Conservation (phyloP, 2,888 invertebrate genomes). For the Cephus spinipes region DNA sequence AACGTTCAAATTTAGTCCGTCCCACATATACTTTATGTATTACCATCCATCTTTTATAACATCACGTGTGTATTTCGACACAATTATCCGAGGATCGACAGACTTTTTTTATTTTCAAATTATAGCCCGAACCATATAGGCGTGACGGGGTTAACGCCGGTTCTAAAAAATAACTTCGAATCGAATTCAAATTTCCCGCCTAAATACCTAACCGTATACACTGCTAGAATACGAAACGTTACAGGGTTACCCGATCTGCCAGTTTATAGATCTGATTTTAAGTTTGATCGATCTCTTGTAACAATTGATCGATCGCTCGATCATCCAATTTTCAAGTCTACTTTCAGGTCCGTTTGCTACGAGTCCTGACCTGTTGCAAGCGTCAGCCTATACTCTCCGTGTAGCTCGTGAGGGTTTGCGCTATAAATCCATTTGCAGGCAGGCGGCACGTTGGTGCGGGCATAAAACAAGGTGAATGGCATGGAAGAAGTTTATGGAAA, state of each 20-base stretch:
- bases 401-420: not conserved
- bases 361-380: not conserved
- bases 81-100: not conserved
- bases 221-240: no score
- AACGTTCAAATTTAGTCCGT: slow-evolving; percentile 10
- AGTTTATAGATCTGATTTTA: not conserved
- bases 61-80: not conserved
- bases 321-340: not conserved
- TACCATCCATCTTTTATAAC: slow-evolving; percentile 3
- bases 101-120: not conserved
- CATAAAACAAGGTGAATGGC: slow-evolving; percentile 46
- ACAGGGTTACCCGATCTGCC: no score
- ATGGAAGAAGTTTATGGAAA: slow-evolving; percentile 51
- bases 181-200: not conserved
- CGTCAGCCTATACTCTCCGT: not conserved
- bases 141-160: not conserved
- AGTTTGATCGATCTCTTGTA: not conserved
- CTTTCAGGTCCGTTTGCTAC: not conserved
- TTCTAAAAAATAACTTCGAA: not conserved
- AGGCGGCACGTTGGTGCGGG: slow-evolving; percentile 33
- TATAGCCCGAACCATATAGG: not conserved
- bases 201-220: not conserved
- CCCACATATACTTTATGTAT: slow-evolving; percentile 9
- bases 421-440: slow-evolving; percentile 18
- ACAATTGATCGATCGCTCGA: not conserved